Evolutionary conservation across 2,113 vertebrate species (phyloP).

Genomic region (Ceyx cyanopectus): DNA sequence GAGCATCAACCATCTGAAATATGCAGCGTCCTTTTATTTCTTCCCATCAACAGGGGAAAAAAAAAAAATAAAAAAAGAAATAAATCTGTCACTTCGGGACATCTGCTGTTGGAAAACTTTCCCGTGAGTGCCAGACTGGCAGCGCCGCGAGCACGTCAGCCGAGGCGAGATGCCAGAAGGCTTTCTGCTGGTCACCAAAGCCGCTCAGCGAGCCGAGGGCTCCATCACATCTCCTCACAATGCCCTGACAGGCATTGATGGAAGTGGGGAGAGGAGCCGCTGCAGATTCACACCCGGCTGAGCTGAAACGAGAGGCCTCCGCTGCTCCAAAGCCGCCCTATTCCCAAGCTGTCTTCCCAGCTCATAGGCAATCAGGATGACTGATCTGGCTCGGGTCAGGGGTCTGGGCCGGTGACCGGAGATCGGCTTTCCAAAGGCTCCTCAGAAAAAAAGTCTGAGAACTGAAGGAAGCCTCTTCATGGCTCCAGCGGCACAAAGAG

Average conservation of each 20-base stretch:
- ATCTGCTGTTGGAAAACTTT: slow-evolving; percentile 73
- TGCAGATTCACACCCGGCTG: slow-evolving; percentile 59
- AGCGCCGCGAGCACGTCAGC: slow-evolving; percentile 74
- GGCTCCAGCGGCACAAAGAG: slow-evolving; percentile 66
- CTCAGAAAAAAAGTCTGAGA: slow-evolving; percentile 43
- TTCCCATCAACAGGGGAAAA: neutral
- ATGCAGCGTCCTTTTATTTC: slow-evolving; percentile 47
- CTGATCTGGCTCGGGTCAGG: slow-evolving; percentile 81
- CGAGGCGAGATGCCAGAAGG: slow-evolving; percentile 69
- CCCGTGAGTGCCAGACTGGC: slow-evolving; percentile 71
- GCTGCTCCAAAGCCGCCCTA: neutral
- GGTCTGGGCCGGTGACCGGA: slow-evolving; percentile 79
- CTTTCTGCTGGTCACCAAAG: slow-evolving; percentile 73
- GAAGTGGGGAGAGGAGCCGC: slow-evolving; percentile 36
- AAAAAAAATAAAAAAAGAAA: neutral
- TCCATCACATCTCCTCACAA: slow-evolving; percentile 38
- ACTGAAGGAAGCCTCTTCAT: slow-evolving; percentile 56
- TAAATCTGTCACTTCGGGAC: slow-evolving; percentile 52
- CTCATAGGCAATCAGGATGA: slow-evolving; percentile 82
- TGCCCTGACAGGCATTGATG: slow-evolving; percentile 62
- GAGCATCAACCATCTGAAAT: neutral
- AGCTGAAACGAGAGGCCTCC: slow-evolving; percentile 13
- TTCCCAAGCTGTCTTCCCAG: slow-evolving; percentile 75
- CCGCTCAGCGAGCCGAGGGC: slow-evolving; percentile 50
- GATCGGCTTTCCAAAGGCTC: slow-evolving; percentile 72